These are phyloP conservation scores for Cotesia typhae DNA, from an alignment of 1,140 invertebrate genomes.

Conservation along the genomic window DNA sequence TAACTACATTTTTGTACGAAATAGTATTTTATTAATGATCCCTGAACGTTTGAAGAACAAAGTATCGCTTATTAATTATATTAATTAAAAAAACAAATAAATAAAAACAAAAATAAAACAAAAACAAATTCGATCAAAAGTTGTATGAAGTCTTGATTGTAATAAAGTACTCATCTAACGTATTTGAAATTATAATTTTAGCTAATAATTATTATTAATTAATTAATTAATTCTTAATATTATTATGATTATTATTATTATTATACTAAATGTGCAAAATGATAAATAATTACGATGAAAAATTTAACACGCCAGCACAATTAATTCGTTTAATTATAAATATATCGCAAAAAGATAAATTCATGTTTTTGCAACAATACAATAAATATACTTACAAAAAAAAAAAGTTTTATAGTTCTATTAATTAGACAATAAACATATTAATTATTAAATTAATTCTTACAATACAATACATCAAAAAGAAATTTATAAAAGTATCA, in stretches of 20 bases:
- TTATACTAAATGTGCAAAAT: constrained; percentile 18
- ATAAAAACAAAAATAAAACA: neutral
- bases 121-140: neutral
- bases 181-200: constrained; percentile 7
- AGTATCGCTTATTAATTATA: neutral
- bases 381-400: constrained; percentile 27
- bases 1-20: constrained; percentile 28
- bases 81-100: too few relatives aligned
- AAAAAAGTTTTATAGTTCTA: neutral
- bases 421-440: neutral
- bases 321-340: constrained; percentile 3
- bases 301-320: constrained; percentile 14
- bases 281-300: constrained; percentile 10
- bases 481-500: constrained; percentile 21
- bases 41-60: neutral
- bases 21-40: constrained; percentile 13
- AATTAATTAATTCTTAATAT: neutral
- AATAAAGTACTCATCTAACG: neutral
- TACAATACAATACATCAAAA: constrained; percentile 17
- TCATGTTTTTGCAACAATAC: constrained; percentile 21
- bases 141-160: neutral
- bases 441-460: constrained; percentile 10
- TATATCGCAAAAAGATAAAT: neutral
- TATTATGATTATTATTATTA: neutral
- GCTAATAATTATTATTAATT: constrained; percentile 6